Base-by-base conservation (phyloP, 2,113 vertebrate species). In the Leptobrachium ailaonicum region DNA sequence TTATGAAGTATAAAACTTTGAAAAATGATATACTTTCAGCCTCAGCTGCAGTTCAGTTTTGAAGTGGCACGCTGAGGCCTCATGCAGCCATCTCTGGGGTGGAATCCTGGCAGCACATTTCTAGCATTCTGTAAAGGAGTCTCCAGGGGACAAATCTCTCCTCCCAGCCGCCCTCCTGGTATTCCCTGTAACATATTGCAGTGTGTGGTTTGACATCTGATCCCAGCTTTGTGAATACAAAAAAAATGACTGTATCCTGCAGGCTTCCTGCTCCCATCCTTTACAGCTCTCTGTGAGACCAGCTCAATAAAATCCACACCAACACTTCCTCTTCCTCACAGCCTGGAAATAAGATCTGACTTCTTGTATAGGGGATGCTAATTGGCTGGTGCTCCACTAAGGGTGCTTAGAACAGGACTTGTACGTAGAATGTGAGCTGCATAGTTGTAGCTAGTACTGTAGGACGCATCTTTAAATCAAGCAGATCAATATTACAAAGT, bases 141-240 rank as follows among this genome's bases (percentile, higher is more conserved):
- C 71, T 75, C 71, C 64, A 69, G 79, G 79, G 79, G 75, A 62
- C 67, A 71, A 66, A 73, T 75, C 71, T 56, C 54, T 66, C 75
- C 47, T 78, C 14, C 82, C 62, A 50, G 10, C 60, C 66, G 53
- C 66, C 76, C 77, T n/a, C 40, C 53, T 74, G 66, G 66, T 66
- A 75, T 54, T 71, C 75, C 42, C 71, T 77, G 66, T 72, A 68
- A 79, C 64, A 77, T 60, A 78, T 77, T 77, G 82, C 76, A 73
- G 82, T 77, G 82, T 81, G 79, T 81, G 79, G 79, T 81, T 81
- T 81, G 79, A 81, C 79, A 81, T 81, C 71, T 81, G 79, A 81
- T 81, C 79, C 79, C 79, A 81, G 79, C 79, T 81, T 81, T 81
- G 79, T 81, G 78, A 73, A 80, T 80, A 74, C 73, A 60, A 60